Evolutionary conservation across 2,888 invertebrate genomes (phyloP), one percentile per base, ranked within the genome.

Genomic region (Phengaris arion): DNA sequence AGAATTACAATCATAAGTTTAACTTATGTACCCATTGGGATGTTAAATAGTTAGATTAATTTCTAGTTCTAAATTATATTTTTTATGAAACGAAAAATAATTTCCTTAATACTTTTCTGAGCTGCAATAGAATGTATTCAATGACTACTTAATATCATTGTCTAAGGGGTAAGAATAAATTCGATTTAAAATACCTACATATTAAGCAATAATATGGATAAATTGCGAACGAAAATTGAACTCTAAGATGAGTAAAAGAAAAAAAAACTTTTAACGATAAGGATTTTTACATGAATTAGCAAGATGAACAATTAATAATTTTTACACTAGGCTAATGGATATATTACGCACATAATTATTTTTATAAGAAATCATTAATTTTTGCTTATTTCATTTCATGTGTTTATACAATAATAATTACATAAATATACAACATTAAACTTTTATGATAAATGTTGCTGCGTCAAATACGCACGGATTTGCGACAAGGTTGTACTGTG

Each of bases 1-100:
- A 88, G 82, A 90, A 88, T 88, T 88, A 91, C 89, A 89, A 90
- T 88, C 88, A 91, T 91, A 90, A 92, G 89, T 86, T 89, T 81
- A 81, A 76, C 79, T 81, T 77, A 75, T 64, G 70, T 55, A 75
- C 69, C 70, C 35, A 59, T 75, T 35, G 55, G 22, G 48, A 64
- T n/a, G 22, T 64, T 35, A 12, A 12, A 64, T 35, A 10, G 15
- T 9, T n/a, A 15, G 59, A 22, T 59, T 9, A 35, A 64, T 64
- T 64, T 35, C 35, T 64, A 64, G 12, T 12, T 10, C 35, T 64
- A 10, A 64, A 64, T 5, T 12, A 45, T 12, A 12, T 12, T 64
- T 59, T 35, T 13, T 10, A 52, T 52, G 12, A 12, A 52, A 12
- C 12, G 52, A 9, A 4, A 52, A 9, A 10, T 1, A 10, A 52